These are phyloP conservation scores for Eucriotettix oculatus DNA, from an alignment of 2,888 invertebrate species.

Conservation along the genomic window DNA sequence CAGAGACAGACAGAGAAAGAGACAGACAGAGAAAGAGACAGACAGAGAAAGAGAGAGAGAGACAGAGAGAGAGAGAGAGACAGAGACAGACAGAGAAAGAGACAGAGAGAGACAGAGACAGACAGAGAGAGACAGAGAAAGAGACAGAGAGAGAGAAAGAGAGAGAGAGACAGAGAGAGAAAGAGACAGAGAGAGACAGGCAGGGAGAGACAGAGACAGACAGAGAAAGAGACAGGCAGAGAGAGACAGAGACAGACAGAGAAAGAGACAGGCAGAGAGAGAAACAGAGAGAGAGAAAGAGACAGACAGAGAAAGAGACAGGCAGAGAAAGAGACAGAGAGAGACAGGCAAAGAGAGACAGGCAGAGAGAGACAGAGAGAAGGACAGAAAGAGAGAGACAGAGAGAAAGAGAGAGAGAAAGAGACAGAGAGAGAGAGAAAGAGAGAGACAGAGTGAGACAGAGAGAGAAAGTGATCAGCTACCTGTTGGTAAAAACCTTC, in stretches of 20 bases:
- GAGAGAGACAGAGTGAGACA: not conserved
- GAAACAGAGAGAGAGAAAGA: no score
- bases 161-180: not conserved
- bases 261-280: not conserved
- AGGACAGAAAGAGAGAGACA: no score
- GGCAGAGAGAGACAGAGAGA: slow-evolving; percentile 1
- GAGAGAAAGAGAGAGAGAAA: not conserved
- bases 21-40: not conserved
- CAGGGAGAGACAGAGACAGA: no score
- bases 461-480: not conserved
- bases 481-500: no score
- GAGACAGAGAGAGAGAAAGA: not conserved
- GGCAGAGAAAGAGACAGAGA: no score
- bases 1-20: not conserved
- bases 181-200: no score
- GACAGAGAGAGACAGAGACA: not conserved
- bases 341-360: no score
- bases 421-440: slow-evolving; percentile 1
- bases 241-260: not conserved
- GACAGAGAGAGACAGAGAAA: not conserved
- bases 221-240: not conserved
- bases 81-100: not conserved
- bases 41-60: not conserved
- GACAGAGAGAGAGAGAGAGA: not conserved
- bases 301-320: not conserved